A percentile compares a stretch with the other conserved stretches of the same genome.
Evolutionary conservation across 2,888 invertebrate genomes (phyloP).

Genomic region (Cyclophora punctaria): DNA sequence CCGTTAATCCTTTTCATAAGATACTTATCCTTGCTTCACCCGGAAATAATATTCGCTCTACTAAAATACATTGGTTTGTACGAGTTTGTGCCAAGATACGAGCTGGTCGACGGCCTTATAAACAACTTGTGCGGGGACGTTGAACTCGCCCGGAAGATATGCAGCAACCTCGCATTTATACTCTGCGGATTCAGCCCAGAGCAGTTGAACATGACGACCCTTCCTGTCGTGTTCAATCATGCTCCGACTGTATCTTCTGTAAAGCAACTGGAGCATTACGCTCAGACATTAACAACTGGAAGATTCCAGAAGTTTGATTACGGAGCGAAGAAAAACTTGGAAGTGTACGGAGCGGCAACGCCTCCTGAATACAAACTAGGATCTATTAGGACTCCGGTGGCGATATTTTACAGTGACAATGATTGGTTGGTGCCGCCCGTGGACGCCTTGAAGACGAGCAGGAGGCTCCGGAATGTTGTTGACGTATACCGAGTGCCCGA

Average conservation of each 20-base stretch:
- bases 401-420: slow-evolving; percentile 21
- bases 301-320: slow-evolving; percentile 23
- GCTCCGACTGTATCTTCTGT: slow-evolving; percentile 49
- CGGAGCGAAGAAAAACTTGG: slow-evolving; percentile 16
- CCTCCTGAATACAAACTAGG: slow-evolving; percentile 25
- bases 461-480: slow-evolving; percentile 21
- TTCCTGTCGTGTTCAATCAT: slow-evolving; percentile 20
- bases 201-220: slow-evolving; percentile 14
- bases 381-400: slow-evolving; percentile 22
- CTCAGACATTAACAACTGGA: slow-evolving; percentile 19
- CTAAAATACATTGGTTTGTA: slow-evolving; percentile 1
- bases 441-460: slow-evolving; percentile 9
- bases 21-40: slow-evolving; percentile 1
- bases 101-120: slow-evolving; percentile 5
- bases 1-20: slow-evolving; percentile 15
- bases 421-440: slow-evolving; percentile 20
- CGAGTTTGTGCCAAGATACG: slow-evolving; percentile 3
- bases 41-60: not conserved
- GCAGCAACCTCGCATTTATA: slow-evolving; percentile 13
- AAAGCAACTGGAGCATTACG: slow-evolving; percentile 44
- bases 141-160: slow-evolving; percentile 12
- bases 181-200: slow-evolving; percentile 14
- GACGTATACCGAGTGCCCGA: slow-evolving; percentile 21
- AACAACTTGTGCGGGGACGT: slow-evolving; percentile 9
- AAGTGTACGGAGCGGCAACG: slow-evolving; percentile 7